Conservation (phyloP, 2,888 invertebrate genomes). For the Busseola fusca region DNA sequence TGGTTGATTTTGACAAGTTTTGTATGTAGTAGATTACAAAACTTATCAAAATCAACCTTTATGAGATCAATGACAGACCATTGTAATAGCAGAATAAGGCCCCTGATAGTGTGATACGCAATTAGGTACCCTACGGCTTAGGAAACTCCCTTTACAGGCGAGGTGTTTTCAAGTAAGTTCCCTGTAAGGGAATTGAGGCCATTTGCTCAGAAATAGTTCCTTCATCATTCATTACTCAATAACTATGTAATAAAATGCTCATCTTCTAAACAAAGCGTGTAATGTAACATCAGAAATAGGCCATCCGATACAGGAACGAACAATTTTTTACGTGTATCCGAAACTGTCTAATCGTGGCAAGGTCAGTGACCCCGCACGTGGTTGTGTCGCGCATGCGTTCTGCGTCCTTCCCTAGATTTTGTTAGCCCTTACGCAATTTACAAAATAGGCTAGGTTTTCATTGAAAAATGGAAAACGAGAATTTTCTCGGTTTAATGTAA, state of each 20-base stretch:
- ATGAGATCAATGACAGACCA: too few species aligned
- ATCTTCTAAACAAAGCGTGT: neutral
- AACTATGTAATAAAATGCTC: neutral
- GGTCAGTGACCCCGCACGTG: conserved; percentile 62
- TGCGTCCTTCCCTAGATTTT: conserved; percentile 36
- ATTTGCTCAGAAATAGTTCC: neutral
- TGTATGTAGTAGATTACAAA: too few species aligned
- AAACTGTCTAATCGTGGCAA: conserved; percentile 48
- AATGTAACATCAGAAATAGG: conserved; percentile 36
- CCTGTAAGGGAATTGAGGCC: neutral
- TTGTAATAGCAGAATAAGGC: too few species aligned
- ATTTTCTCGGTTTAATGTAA: neutral
- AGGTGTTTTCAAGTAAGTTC: neutral
- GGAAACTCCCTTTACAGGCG: neutral
- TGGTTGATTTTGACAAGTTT: too few species aligned
- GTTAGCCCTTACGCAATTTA: conserved; percentile 22
- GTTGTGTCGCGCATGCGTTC: conserved; percentile 52
- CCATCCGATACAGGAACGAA: neutral
- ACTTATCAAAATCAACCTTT: too few species aligned
- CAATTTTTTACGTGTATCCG: conserved; percentile 27
- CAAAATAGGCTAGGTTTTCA: conserved; percentile 20
- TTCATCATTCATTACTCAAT: neutral
- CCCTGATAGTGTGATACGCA: too few species aligned
- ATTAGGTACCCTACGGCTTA: neutral
- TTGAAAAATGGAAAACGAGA: neutral